These are phyloP conservation scores for Synergus japonicus DNA, from an alignment of 2,888 invertebrate species.

Conservation along the genomic window DNA sequence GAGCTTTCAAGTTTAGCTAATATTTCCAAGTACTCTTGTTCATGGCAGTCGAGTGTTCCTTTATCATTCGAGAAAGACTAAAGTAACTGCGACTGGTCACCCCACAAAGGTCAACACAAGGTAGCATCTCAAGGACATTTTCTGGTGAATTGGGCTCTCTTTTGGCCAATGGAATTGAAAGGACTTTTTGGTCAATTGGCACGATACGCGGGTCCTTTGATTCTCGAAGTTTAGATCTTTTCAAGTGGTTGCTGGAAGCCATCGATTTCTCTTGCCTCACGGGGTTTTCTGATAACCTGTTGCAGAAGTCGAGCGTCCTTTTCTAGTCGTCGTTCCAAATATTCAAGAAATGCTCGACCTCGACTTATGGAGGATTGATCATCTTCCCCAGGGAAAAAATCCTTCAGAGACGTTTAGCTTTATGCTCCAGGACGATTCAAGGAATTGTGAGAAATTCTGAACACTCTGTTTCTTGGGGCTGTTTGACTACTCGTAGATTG, in stretches of 20 bases:
- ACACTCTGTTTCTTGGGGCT: background rate
- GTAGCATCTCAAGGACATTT: background rate
- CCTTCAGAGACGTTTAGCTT: background rate
- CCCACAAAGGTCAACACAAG: background rate
- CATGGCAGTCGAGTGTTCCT: slow-evolving; percentile 13
- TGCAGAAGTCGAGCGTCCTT: background rate
- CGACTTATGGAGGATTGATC: background rate
- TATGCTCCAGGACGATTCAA: background rate
- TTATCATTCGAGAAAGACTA: slow-evolving; percentile 8
- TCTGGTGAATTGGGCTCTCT: background rate
- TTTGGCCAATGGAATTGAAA: background rate
- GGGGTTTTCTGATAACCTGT: slow-evolving; percentile 3
- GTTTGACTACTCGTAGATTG: slow-evolving; percentile 69
- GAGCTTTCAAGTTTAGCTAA: slow-evolving; percentile 5
- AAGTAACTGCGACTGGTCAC: slow-evolving; percentile 16
- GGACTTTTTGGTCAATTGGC: background rate
- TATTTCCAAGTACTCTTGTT: background rate
- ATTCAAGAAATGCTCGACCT: background rate
- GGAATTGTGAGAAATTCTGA: background rate
- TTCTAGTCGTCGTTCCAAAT: background rate
- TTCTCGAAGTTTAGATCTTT: slow-evolving; percentile 18
- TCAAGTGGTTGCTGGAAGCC: background rate
- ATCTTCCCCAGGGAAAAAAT: background rate
- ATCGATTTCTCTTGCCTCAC: background rate
- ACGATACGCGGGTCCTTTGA: background rate